phyloP scores from a whole-genome alignment of 2,888 invertebrate genomes.

The Calameuta idolon region DNA sequence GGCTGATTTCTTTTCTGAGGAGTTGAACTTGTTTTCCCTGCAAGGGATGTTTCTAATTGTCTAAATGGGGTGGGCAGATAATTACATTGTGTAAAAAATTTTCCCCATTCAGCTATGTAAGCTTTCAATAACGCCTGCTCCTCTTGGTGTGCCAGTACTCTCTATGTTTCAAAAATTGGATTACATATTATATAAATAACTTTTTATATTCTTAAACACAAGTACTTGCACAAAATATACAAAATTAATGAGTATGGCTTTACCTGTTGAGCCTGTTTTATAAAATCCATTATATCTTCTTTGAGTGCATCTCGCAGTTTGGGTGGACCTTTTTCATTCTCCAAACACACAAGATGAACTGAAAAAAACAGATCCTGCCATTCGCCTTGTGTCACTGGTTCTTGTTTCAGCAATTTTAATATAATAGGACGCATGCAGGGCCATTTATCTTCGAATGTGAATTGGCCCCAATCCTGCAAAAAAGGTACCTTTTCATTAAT shows the following conservation, averaged over 20 bases:
- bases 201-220: slow-evolving; percentile 1
- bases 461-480: slow-evolving; percentile 81
- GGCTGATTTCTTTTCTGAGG: slow-evolving; percentile 64
- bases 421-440: slow-evolving; percentile 94
- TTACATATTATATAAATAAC: neutral
- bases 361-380: slow-evolving; percentile 99
- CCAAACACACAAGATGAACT: slow-evolving; percentile 94
- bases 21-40: slow-evolving; percentile 72
- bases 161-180: slow-evolving; percentile 47
- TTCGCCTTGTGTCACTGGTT: slow-evolving; percentile 91
- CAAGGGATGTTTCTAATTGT: slow-evolving; percentile 88
- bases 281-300: slow-evolving; percentile 93
- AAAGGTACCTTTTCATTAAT: neutral
- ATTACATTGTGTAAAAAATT: slow-evolving; percentile 97
- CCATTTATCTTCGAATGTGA: slow-evolving; percentile 97
- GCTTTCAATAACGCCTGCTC: slow-evolving; percentile 96
- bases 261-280: slow-evolving; percentile 89
- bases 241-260: slow-evolving; percentile 29
- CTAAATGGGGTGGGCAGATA: slow-evolving; percentile 96
- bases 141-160: slow-evolving; percentile 91
- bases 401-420: slow-evolving; percentile 91
- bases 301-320: slow-evolving; percentile 91
- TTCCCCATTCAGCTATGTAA: slow-evolving; percentile 98
- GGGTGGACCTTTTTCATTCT: slow-evolving; percentile 95
- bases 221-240: neutral